Conservation (phyloP, 2,888 invertebrate genomes). For the Drosophila kanekoi region DNA sequence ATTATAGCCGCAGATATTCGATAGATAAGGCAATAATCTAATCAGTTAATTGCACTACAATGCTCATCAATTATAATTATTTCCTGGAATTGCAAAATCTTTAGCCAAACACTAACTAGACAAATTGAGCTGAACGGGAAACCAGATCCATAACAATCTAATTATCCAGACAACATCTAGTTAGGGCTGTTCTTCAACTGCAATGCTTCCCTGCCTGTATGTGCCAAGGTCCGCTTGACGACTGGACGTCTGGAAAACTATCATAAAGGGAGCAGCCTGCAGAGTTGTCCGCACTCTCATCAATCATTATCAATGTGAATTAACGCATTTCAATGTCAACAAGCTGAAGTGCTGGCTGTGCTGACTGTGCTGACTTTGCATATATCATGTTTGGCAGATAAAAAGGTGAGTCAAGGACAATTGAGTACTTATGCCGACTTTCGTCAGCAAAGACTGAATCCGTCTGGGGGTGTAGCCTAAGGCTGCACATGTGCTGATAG, state of each 20-base stretch:
- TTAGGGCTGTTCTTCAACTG: neutral
- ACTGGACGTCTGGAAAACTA: conserved; percentile 7
- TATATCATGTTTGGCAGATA: conserved; percentile 48
- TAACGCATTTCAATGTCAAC: conserved; percentile 49
- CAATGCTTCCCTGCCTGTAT: neutral
- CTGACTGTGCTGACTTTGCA: conserved; percentile 47
- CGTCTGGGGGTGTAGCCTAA: too few relatives aligned
- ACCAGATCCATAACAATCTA: neutral
- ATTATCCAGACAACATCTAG: neutral
- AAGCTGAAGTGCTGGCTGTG: conserved; percentile 40
- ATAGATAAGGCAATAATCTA: conserved; percentile 30
- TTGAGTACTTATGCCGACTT: neutral
- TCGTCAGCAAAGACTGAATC: neutral
- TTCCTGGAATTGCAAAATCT: neutral
- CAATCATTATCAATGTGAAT: conserved; percentile 57
- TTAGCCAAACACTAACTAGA: neutral
- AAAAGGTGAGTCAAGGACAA: conserved; percentile 38
- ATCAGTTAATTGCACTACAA: conserved; percentile 34
- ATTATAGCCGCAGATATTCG: neutral
- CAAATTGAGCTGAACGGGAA: neutral
- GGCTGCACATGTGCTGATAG: too few relatives aligned
- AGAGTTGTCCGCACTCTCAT: conserved; percentile 22
- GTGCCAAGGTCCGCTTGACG: conserved; percentile 2
- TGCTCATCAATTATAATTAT: conserved; percentile 20
- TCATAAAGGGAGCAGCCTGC: neutral